A percentile compares a stretch with the other conserved stretches of the same genome.
Conservation (phyloP, 2,113 vertebrate genomes). For the Thryonomys swinderianus region DNA sequence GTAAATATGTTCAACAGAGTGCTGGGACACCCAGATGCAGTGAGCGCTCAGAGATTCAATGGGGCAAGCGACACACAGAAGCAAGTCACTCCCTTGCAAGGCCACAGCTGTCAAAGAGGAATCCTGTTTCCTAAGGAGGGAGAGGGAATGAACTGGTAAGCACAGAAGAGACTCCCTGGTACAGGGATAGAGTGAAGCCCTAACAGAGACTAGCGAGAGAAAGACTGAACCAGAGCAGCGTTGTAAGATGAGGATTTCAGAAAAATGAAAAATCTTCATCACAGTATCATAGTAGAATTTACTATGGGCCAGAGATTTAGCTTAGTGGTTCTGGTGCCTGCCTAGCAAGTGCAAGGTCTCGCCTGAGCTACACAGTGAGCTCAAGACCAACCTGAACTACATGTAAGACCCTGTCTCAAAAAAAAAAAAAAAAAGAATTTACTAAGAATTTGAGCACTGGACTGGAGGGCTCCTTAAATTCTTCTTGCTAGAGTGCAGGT, state of each 20-base stretch:
- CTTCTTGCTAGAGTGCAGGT: not conserved
- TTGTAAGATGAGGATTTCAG: not conserved
- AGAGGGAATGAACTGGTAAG: not conserved
- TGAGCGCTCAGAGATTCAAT: not conserved
- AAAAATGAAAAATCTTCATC: not conserved
- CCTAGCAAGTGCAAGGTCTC: too few species aligned
- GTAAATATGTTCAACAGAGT: not conserved
- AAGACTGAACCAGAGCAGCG: slow-evolving; percentile 10
- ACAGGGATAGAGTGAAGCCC: not conserved
- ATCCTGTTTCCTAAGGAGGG: not conserved
- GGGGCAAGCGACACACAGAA: not conserved
- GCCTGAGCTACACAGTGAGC: too few species aligned
- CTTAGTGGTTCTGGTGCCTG: too few species aligned
- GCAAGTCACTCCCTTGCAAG: not conserved
- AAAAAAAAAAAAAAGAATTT: too few species aligned
- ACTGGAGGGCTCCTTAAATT: slow-evolving; percentile 15
- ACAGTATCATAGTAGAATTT: not conserved
- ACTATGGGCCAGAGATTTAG: too few species aligned
- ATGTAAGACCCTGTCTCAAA: too few species aligned
- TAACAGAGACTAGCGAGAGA: not conserved
- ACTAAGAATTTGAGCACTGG: not conserved
- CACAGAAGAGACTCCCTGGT: not conserved
- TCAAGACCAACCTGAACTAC: too few species aligned
- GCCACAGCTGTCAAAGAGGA: not conserved
- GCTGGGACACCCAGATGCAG: not conserved